Evolutionary conservation across 2,113 vertebrate genomes (phyloP), one percentile per base, ranked within the genome.

Genomic region (Pteruthius melanotis): DNA sequence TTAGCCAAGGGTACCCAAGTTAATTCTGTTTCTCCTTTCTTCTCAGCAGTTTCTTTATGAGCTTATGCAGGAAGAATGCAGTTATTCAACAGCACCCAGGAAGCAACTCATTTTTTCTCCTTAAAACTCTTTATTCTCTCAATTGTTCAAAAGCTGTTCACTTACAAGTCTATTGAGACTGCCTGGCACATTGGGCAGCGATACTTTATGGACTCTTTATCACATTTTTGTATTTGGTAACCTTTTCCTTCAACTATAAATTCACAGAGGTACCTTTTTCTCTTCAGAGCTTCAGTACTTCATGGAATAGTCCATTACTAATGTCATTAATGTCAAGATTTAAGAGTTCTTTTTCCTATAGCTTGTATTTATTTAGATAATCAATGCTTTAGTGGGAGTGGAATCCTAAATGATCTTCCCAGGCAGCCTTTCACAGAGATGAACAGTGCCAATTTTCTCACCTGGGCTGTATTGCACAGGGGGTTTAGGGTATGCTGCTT

Each of bases 11-110:
- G 13, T 39, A 60, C 28, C 11, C 69, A 53, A 85, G 27, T 76
- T 61, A 87, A 53, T 85, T 92, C 60, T 81, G 64, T n/a, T 94
- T 90, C 81, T 66, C 50, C 42, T 95, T 93, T 91, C 59, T 91
- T 95, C 35, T 74, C 42, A 71, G 59, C 23, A 26, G 50, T 80
- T 91, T 80, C 66, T 88, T 80, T 77, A 59, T 91, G 79, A 95
- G 19, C 40, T 89, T 87, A 89, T 15, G 13, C 52, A 82, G 33
- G 82, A 94, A 93, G 52, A 92, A 94, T 81, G 75, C 7, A 45
- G 59, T 42, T 63, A 54, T 50, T 95, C 78, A 89, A 42, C 20
- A 86, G 83, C 63, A 90, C 79, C 79, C 79, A 94, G 54, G 63
- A 94, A 95, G 42, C 28, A 83, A 59, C 42, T 70, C 66, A 4